Evolutionary conservation across 2,113 vertebrate genomes (phyloP), one percentile per base, ranked within the genome.

Genomic region (Diglossa brunneiventris): DNA sequence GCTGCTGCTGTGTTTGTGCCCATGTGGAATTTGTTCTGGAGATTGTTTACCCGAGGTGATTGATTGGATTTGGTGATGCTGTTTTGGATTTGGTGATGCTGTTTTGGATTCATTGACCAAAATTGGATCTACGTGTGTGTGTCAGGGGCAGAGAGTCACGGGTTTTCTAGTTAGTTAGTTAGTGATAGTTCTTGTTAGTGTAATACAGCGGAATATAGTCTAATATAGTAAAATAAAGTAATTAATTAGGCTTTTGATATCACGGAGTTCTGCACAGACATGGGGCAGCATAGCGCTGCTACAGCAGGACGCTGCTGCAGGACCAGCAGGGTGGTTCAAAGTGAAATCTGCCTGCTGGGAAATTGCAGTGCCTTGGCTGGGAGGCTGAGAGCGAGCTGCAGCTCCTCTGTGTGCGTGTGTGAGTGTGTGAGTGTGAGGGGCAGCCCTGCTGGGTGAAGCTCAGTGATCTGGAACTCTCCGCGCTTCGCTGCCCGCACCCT

Each of bases 401-500:
- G 31, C 4, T 49, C 6, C 1, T 53, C 20, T 18, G 39, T 77
- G 50, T 33, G 79, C 44, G 31, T 49, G 7, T 56, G 42, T 21
- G 53, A 53, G 44, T 37, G 58, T 30, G 88, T 7, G 50, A 28
- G 50, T 52, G 50, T 28, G 50, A 41, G 50, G 55, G 75, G 19
- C 67, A 41, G 47, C 0, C 28, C 52, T 53, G 79, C 49, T 62
- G 33, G 21, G 13, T 3, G 70, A 80, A 13, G 61, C 69, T 89
- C 41, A 92, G 84, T 63, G 93, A 95, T 89, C 14, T 96, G 95
- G 89, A 95, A 96, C 96, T 12, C 13, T 35, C 33, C 83, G 58
- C 3, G 6, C 87, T 73, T 13, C 10, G 26, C 10, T 28, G 26
- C 70, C 41, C 30, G 62, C 37, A 3, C 46, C 50, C 94, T 91